phyloP scores from a whole-genome alignment of 2,113 vertebrate species.

The Progne subis region DNA sequence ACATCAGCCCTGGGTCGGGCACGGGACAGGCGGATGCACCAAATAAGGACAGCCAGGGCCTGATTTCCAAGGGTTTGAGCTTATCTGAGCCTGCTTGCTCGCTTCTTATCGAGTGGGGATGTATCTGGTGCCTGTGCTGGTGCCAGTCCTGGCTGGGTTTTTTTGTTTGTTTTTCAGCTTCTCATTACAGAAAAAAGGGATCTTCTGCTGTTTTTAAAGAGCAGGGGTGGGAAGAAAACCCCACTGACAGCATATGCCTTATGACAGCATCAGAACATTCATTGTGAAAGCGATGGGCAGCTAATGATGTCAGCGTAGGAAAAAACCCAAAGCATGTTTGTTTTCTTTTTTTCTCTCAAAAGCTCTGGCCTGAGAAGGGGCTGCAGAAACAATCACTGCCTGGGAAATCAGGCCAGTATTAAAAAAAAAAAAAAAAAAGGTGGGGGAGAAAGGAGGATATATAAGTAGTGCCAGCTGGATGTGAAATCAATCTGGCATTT shows the following conservation, averaged over 20 bases:
- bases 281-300: conserved; percentile 31
- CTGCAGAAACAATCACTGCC: neutral
- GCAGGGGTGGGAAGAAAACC: neutral
- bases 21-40: fast-evolving
- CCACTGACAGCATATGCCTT: neutral
- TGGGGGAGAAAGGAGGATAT: neutral
- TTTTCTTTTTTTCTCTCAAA: neutral
- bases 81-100: neutral
- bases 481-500: conserved; percentile 35
- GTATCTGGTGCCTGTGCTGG: neutral
- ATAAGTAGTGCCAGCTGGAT: neutral
- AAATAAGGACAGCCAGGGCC: neutral
- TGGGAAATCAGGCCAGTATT: neutral
- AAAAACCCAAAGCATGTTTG: neutral
- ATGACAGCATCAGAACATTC: neutral
- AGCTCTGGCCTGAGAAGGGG: conserved; percentile 21
- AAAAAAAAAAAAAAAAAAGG: neutral
- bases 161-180: neutral
- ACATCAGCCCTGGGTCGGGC: neutral
- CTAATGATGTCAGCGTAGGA: conserved; percentile 1
- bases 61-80: neutral
- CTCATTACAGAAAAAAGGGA: neutral
- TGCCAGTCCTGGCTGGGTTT: neutral
- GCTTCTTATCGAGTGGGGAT: fast-evolving
- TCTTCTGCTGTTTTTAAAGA: conserved; percentile 28